Conservation (phyloP, 2,888 invertebrate genomes). For the Sarcophaga rosellei region DNA sequence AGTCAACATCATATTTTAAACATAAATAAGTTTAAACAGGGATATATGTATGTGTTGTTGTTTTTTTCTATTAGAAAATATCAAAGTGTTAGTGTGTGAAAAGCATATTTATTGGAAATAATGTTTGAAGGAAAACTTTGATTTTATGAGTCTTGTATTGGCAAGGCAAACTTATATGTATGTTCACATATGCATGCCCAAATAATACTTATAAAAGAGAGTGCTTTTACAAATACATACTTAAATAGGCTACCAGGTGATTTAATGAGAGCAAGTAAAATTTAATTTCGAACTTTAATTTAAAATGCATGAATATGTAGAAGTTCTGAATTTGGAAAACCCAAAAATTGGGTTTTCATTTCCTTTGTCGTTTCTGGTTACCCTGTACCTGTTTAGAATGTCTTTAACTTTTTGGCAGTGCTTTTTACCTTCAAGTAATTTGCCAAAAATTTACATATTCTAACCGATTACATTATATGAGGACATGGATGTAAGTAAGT, state of each 20-base stretch:
- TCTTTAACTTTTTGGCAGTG: background rate
- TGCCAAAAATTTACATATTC: slow-evolving; percentile 39
- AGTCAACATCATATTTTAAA: slow-evolving; percentile 20
- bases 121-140: slow-evolving; percentile 46
- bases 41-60: slow-evolving; percentile 8
- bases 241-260: slow-evolving; percentile 37
- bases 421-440: background rate
- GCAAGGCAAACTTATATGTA: background rate
- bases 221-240: slow-evolving; percentile 28
- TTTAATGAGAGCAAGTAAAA: slow-evolving; percentile 56
- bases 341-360: no score
- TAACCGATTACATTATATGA: slow-evolving; percentile 12
- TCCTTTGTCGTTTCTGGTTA: background rate
- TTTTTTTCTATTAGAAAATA: no score
- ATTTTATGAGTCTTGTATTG: slow-evolving; percentile 34
- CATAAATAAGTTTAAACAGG: slow-evolving; percentile 20
- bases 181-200: background rate
- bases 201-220: background rate
- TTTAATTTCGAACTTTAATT: slow-evolving; percentile 44
- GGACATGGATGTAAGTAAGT: background rate
- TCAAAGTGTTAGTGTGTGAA: background rate
- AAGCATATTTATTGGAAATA: slow-evolving; percentile 27
- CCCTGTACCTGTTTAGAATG: background rate
- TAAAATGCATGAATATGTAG: no score
- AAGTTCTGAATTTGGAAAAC: no score